Percentiles rank a stretch among this genome's conserved stretches.
These are phyloP conservation scores for Heliocidaris erythrogramma DNA, from an alignment of 35 echinoderm and acorn worm genomes.

Conservation along the genomic window DNA sequence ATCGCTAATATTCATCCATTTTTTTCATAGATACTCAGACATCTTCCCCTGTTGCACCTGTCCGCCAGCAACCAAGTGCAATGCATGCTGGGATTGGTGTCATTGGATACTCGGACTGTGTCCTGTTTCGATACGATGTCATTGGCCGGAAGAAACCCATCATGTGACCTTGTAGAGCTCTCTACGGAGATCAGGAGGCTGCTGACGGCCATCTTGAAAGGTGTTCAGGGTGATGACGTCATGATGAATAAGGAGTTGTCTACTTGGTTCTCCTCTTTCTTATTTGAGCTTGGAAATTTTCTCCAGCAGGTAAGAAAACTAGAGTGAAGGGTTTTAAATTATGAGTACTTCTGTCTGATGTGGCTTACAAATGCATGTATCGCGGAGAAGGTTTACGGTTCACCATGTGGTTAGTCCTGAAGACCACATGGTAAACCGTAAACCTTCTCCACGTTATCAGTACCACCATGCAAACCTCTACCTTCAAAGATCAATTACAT, in stretches of 20 bases:
- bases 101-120: neutral
- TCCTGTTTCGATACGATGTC: neutral
- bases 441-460: too few relatives aligned
- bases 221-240: neutral
- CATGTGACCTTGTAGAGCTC: slow-evolving; percentile 1
- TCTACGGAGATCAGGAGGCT: slow-evolving; percentile 36
- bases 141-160: neutral
- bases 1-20: too few relatives aligned
- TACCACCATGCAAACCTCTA: too few relatives aligned
- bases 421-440: too few relatives aligned
- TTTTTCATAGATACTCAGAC: slow-evolving; percentile 19
- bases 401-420: too few relatives aligned
- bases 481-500: too few relatives aligned
- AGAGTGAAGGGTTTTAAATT: neutral
- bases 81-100: slow-evolving; percentile 49
- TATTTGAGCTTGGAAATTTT: neutral
- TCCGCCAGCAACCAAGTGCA: slow-evolving; percentile 26
- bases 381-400: too few relatives aligned
- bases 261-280: neutral
- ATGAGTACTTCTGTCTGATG: neutral
- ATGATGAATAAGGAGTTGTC: neutral
- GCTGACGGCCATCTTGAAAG: slow-evolving; percentile 42
- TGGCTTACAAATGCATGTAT: too few relatives aligned
- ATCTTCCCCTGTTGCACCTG: slow-evolving; percentile 49
- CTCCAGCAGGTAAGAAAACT: neutral